Evolutionary conservation across 2,888 invertebrate species (phyloP).

Genomic region (Dendrolimus houi): DNA sequence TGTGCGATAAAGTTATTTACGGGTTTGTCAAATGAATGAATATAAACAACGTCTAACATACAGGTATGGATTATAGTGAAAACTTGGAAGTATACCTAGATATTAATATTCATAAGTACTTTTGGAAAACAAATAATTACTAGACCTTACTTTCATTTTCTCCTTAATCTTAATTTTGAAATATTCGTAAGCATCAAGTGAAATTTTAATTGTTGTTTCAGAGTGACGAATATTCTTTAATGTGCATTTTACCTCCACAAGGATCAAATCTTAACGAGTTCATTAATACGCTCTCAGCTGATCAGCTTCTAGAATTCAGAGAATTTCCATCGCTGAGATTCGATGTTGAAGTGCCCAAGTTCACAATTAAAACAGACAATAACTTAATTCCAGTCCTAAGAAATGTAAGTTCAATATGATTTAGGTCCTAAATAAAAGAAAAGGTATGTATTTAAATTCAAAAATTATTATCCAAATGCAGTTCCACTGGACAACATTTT

Average conservation of each 20-base stretch:
- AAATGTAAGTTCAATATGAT: slow-evolving; percentile 33
- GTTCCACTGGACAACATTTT: too few relatives aligned
- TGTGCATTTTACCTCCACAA: slow-evolving; percentile 57
- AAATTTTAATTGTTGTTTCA: slow-evolving; percentile 27
- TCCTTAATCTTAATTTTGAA: neutral
- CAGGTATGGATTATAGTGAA: too few relatives aligned
- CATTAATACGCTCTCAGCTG: slow-evolving; percentile 32
- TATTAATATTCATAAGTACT: too few relatives aligned
- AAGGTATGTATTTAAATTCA: too few relatives aligned
- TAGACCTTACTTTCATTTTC: too few relatives aligned
- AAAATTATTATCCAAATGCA: too few relatives aligned
- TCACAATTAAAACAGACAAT: slow-evolving; percentile 52
- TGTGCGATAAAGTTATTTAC: too few relatives aligned
- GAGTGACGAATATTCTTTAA: slow-evolving; percentile 61
- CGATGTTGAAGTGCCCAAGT: slow-evolving; percentile 56
- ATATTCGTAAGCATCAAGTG: neutral
- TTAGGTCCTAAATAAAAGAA: too few relatives aligned
- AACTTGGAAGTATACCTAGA: too few relatives aligned
- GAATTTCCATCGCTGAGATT: slow-evolving; percentile 34
- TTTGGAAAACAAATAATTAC: too few relatives aligned
- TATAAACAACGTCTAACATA: too few relatives aligned
- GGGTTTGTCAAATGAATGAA: too few relatives aligned
- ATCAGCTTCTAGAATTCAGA: slow-evolving; percentile 40
- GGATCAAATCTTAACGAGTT: slow-evolving; percentile 32
- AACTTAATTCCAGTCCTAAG: slow-evolving; percentile 42